Percentiles rank a stretch among this genome's conserved stretches.
phyloP scores from a whole-genome alignment of 2,888 invertebrate species.

The Cephus spinipes region DNA sequence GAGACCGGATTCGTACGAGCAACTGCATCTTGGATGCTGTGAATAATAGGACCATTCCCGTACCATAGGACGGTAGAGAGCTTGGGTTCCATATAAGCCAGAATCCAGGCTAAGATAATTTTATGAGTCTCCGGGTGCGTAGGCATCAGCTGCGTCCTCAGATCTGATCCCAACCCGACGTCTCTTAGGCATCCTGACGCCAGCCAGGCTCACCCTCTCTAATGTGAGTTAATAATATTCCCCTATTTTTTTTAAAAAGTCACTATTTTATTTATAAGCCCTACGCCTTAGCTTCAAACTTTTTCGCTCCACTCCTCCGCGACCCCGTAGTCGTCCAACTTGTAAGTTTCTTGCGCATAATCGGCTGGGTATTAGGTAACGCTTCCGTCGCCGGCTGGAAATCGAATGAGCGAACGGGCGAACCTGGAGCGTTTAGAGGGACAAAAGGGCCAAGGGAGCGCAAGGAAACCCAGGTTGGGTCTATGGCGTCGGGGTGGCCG shows the following conservation, averaged over 20 bases:
- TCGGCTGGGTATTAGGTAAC: too few relatives aligned
- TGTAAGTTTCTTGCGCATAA: too few relatives aligned
- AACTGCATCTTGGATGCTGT: too few relatives aligned
- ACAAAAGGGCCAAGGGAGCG: conserved; percentile 1
- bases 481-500: conserved; percentile 9
- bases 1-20: too few relatives aligned
- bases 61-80: too few relatives aligned
- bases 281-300: conserved; percentile 22
- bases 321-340: too few relatives aligned
- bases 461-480: conserved; percentile 37
- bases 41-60: too few relatives aligned
- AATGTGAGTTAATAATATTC: conserved; percentile 63
- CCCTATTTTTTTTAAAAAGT: conserved; percentile 51
- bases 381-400: too few relatives aligned
- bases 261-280: conserved; percentile 58
- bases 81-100: too few relatives aligned
- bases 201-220: conserved; percentile 45
- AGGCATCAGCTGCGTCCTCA: conserved; percentile 59
- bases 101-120: conserved; percentile 44
- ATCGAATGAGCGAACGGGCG: too few relatives aligned
- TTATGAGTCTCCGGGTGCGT: conserved; percentile 54
- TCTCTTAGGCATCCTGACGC: conserved; percentile 2
- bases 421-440: too few relatives aligned
- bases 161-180: conserved; percentile 25
- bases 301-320: too few relatives aligned